phyloP scores from a whole-genome alignment of 2,888 invertebrate species.

The Lumbricus terrestris region DNA sequence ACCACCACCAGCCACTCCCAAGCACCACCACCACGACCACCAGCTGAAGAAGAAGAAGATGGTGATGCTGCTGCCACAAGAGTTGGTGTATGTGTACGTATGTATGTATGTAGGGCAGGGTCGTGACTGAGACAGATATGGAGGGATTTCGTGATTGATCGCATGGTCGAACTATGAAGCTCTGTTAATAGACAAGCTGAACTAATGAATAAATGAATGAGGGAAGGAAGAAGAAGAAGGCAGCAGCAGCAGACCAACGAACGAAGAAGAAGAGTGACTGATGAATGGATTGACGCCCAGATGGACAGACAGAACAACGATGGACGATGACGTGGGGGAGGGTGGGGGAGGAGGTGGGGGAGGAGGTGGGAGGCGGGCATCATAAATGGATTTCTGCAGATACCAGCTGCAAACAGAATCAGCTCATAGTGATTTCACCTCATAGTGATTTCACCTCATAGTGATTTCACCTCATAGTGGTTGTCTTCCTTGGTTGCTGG shows the following conservation, averaged over 20 bases:
- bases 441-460: slow-evolving; percentile 3
- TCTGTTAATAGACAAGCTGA: not conserved
- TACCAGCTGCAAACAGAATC: slow-evolving; percentile 3
- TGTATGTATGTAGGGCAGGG: not conserved
- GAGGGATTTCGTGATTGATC: slow-evolving; percentile 3
- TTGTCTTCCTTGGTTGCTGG: not conserved
- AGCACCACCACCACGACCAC: not conserved
- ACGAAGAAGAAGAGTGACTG: not conserved
- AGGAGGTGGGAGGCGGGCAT: too few relatives aligned
- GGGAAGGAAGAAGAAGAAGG: not conserved
- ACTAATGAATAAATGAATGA: slow-evolving; percentile 3
- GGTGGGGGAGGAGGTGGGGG: too few relatives aligned
- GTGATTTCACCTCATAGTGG: slow-evolving; percentile 3
- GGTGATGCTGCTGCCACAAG: not conserved
- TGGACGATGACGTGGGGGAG: not conserved
- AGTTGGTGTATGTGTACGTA: not conserved
- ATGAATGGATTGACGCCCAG: not conserved
- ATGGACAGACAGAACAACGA: not conserved
- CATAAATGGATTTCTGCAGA: not conserved
- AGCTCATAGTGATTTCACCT: not conserved
- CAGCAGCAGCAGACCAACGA: too few relatives aligned
- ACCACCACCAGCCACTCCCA: not conserved
- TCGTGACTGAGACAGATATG: not conserved
- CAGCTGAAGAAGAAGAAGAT: not conserved
- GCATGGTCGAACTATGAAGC: not conserved